Conservation (phyloP, 2,797 vertebrate genomes). For the Decapterus maruadsi region DNA sequence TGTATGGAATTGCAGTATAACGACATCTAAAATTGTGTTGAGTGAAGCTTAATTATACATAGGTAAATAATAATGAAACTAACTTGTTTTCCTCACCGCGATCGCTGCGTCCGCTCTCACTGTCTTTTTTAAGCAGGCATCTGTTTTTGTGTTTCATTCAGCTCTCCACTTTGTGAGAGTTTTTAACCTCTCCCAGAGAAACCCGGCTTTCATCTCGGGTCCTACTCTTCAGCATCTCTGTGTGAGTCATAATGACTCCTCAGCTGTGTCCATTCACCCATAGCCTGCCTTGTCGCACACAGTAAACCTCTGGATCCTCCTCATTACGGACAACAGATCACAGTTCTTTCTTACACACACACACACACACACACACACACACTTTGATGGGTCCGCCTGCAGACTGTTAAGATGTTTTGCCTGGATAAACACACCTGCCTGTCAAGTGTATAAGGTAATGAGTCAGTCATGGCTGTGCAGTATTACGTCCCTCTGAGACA, state of each 20-base stretch:
- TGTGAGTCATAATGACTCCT: constrained; percentile 69
- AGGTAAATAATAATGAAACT: constrained; percentile 2
- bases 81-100: background rate
- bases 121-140: background rate
- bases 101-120: background rate
- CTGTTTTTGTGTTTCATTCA: constrained; percentile 13
- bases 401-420: constrained; percentile 64
- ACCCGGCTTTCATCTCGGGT: constrained; percentile 31
- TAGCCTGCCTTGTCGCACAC: constrained; percentile 50
- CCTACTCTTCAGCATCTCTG: constrained; percentile 42
- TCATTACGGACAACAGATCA: constrained; percentile 74
- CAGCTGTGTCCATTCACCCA: constrained; percentile 56
- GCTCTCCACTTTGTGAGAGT: constrained; percentile 27
- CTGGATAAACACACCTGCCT: constrained; percentile 78
- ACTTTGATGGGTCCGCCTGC: constrained; percentile 64
- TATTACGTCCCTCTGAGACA: constrained; percentile 55
- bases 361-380: constrained; percentile 60
- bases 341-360: constrained; percentile 44
- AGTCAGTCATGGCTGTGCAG: constrained; percentile 63
- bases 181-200: constrained; percentile 35
- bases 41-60: background rate
- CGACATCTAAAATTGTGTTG: background rate
- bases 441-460: constrained; percentile 69
- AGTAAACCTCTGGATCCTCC: constrained; percentile 62
- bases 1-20: background rate